phyloP scores from a whole-genome alignment of 2,113 vertebrate species.

The Clarias batrachus region DNA sequence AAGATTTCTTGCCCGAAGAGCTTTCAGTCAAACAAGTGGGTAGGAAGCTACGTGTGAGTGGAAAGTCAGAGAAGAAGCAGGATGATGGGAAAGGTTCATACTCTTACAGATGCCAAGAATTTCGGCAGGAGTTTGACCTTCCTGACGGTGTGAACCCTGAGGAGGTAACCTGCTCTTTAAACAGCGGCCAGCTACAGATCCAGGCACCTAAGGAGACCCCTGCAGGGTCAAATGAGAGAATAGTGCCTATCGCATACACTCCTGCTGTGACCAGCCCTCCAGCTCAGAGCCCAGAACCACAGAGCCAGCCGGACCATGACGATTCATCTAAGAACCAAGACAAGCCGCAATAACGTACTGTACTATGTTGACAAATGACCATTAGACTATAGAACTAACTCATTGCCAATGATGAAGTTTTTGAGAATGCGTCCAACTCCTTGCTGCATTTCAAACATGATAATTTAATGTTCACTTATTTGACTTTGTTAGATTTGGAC shows the following conservation, averaged over 20 bases:
- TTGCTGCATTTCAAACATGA: background rate
- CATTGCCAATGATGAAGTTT: background rate
- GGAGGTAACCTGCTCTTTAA: slow-evolving; percentile 69
- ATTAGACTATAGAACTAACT: slow-evolving; percentile 8
- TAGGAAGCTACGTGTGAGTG: slow-evolving; percentile 72
- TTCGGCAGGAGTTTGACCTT: slow-evolving; percentile 75
- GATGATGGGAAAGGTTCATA: slow-evolving; percentile 69
- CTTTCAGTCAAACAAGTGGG: slow-evolving; percentile 75
- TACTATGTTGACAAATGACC: slow-evolving; percentile 11
- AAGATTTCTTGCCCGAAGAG: slow-evolving; percentile 67
- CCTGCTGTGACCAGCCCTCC: slow-evolving; percentile 43
- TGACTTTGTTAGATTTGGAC: slow-evolving; percentile 1
- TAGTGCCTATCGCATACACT: slow-evolving; percentile 67
- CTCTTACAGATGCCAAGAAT: slow-evolving; percentile 71
- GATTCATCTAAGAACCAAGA: slow-evolving; percentile 20
- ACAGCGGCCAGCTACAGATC: slow-evolving; percentile 69
- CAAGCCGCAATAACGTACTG: background rate
- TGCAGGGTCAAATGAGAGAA: slow-evolving; percentile 62
- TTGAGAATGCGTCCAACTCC: background rate
- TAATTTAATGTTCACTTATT: background rate
- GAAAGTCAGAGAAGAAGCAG: slow-evolving; percentile 71
- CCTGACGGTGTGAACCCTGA: slow-evolving; percentile 67
- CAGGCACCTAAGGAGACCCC: slow-evolving; percentile 60
- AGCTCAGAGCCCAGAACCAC: slow-evolving; percentile 10
- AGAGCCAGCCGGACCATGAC: background rate